These are phyloP conservation scores for Vireo griseus DNA, from an alignment of 2,797 vertebrate species.

Conservation along the genomic window DNA sequence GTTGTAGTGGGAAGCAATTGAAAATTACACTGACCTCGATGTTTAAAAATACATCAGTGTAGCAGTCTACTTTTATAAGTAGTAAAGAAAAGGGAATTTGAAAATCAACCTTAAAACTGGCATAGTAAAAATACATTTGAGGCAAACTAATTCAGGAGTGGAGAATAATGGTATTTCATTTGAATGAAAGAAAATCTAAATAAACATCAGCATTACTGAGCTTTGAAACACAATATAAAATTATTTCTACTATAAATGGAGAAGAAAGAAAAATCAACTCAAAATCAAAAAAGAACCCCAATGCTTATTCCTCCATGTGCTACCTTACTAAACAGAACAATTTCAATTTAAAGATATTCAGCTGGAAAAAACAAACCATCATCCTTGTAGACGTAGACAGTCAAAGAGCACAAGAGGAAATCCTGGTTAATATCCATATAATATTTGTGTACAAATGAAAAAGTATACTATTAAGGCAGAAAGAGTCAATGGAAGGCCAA, in stretches of 20 bases:
- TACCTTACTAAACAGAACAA: background rate
- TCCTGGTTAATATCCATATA: background rate
- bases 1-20: background rate
- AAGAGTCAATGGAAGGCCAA: constrained; percentile 26
- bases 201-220: background rate
- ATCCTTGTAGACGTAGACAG: background rate
- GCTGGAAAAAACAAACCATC: background rate
- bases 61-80: background rate
- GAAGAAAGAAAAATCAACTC: background rate
- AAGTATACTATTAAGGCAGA: constrained; percentile 1
- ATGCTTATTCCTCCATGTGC: background rate
- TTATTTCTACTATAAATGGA: background rate
- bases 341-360: background rate
- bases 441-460: background rate
- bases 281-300: background rate
- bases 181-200: background rate
- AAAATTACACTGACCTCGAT: background rate
- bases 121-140: background rate
- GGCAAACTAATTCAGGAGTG: background rate
- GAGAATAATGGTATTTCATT: background rate
- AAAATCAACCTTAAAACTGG: background rate
- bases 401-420: background rate
- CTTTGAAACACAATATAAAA: background rate
- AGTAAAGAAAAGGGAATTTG: background rate
- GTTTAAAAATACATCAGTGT: background rate